These are phyloP conservation scores for Pterocles gutturalis DNA, from an alignment of 2,113 vertebrate genomes.

Conservation along the genomic window DNA sequence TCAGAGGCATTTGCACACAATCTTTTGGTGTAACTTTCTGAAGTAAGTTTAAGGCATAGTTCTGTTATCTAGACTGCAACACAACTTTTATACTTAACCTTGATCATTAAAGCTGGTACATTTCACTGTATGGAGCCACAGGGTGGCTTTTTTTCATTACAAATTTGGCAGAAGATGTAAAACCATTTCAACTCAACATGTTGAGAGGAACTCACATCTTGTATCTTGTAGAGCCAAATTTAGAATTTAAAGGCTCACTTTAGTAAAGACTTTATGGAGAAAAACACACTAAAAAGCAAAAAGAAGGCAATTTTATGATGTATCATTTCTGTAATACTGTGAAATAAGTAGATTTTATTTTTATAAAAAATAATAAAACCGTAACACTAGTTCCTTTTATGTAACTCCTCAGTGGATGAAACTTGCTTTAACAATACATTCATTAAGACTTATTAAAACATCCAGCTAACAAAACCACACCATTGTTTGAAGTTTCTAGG, in stretches of 20 bases:
- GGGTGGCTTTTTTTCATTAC: not conserved
- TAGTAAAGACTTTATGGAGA: not conserved
- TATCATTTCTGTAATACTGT: not conserved
- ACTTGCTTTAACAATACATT: not conserved
- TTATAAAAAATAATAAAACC: not conserved
- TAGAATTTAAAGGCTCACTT: not conserved
- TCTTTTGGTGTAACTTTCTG: not conserved
- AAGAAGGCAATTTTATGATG: not conserved
- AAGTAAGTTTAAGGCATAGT: not conserved
- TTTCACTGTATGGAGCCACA: not conserved
- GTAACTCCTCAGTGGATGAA: not conserved
- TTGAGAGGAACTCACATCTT: not conserved
- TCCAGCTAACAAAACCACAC: not conserved
- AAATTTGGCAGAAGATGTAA: not conserved
- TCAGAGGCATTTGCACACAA: not conserved
- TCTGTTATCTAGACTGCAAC: not conserved
- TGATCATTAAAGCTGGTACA: not conserved
- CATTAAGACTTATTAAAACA: not conserved
- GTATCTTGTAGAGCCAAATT: not conserved
- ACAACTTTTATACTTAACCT: not conserved
- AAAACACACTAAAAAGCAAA: not conserved
- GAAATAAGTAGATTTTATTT: not conserved
- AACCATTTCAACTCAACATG: not conserved
- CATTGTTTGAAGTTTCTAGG: not conserved
- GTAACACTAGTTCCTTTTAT: not conserved